Conservation (phyloP, 2,113 vertebrate genomes). For the Ptilonorhynchus violaceus region DNA sequence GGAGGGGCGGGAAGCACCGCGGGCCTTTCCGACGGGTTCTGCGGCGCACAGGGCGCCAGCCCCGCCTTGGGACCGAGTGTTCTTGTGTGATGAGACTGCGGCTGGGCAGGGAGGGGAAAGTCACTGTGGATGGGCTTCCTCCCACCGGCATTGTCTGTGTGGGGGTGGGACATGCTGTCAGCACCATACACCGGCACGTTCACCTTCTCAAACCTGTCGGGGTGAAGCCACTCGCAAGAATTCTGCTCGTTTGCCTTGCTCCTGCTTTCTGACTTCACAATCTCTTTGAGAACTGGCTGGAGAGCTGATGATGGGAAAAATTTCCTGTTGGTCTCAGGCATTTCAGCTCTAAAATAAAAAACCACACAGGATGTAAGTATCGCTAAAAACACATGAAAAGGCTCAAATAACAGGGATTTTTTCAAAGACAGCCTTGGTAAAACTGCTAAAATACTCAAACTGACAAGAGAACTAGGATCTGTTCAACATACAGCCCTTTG, state of each 20-base stretch:
- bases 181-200: not conserved
- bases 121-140: not conserved
- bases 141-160: not conserved
- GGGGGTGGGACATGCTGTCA: not conserved
- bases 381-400: not conserved
- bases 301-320: not conserved
- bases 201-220: slow-evolving; percentile 43
- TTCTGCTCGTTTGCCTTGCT: not conserved
- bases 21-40: not conserved
- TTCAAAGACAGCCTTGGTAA: not conserved
- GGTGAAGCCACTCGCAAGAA: slow-evolving; percentile 14
- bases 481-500: not conserved
- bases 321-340: slow-evolving; percentile 46
- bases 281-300: slow-evolving; percentile 45
- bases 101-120: not conserved
- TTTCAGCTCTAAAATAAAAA: slow-evolving; percentile 55
- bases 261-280: slow-evolving; percentile 30
- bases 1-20: not conserved
- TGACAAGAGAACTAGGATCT: not conserved
- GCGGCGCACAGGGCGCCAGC: not conserved
- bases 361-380: not conserved
- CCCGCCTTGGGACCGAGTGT: not conserved
- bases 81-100: not conserved
- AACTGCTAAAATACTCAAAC: not conserved
- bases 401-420: not conserved